phyloP scores from a whole-genome alignment of 1,140 invertebrate genomes.

The Drosophila miranda region DNA sequence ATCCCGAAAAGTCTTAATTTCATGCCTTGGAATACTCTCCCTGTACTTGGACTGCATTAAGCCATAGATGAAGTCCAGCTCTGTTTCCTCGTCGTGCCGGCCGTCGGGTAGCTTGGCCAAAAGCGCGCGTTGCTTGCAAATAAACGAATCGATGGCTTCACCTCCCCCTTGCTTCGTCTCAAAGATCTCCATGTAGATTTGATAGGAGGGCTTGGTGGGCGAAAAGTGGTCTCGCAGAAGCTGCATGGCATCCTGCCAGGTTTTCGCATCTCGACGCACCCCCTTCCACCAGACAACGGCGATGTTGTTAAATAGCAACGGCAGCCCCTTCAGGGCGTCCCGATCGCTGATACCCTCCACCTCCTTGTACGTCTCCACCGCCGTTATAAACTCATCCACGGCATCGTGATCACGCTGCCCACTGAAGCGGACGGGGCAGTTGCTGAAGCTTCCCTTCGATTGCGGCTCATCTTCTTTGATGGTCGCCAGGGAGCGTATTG shows the following conservation, averaged over 20 bases:
- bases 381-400: conserved; percentile 77
- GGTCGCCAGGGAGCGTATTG: conserved; percentile 48
- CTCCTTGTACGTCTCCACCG: conserved; percentile 74
- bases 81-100: conserved; percentile 73
- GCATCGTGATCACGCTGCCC: conserved; percentile 78
- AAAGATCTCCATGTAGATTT: conserved; percentile 76
- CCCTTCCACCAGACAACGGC: conserved; percentile 78
- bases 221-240: conserved; percentile 73
- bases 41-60: conserved; percentile 64
- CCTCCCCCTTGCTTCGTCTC: conserved; percentile 46
- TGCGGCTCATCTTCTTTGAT: conserved; percentile 26
- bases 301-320: conserved; percentile 61
- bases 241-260: conserved; percentile 63
- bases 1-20: conserved; percentile 67
- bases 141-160: conserved; percentile 65
- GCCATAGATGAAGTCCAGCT: conserved; percentile 75
- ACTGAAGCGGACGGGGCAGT: conserved; percentile 62
- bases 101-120: conserved; percentile 72
- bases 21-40: conserved; percentile 67
- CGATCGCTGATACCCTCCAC: conserved; percentile 75
- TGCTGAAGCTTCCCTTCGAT: conserved; percentile 77
- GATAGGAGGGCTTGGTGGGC: conserved; percentile 73
- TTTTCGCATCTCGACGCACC: conserved; percentile 66
- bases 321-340: conserved; percentile 72
- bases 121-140: conserved; percentile 74